Evolutionary conservation across 2,888 invertebrate genomes (phyloP).

Genomic region (Pterobdella sp.): DNA sequence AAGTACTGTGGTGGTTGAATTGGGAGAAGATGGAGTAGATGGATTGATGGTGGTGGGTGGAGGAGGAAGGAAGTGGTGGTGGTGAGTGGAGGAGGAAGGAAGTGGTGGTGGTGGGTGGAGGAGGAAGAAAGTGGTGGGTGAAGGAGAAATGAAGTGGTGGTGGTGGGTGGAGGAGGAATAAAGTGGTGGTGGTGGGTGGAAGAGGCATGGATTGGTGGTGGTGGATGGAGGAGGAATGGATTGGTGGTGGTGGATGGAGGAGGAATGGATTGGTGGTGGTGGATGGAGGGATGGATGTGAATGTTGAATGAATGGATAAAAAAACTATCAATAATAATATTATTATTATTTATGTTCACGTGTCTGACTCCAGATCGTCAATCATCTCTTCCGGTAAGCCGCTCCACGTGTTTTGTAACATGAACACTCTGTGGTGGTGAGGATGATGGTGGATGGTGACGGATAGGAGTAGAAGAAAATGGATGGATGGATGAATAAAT

Average conservation of each 20-base stretch:
- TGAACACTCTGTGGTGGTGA: no score
- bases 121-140: not conserved
- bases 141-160: not conserved
- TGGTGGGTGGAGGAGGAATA: not conserved
- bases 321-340: no score
- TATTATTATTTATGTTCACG: no score
- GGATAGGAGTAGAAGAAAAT: not conserved
- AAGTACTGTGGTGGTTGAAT: not conserved
- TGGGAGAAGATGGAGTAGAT: not conserved
- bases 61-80: not conserved
- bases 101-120: not conserved
- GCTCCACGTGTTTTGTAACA: no score
- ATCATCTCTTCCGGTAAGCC: no score
- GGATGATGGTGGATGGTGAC: not conserved
- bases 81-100: not conserved
- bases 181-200: not conserved
- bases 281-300: no score
- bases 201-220: not conserved
- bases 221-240: not conserved
- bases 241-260: not conserved
- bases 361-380: no score
- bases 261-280: no score
- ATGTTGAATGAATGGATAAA: no score
- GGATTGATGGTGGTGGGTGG: not conserved
- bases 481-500: not conserved